A percentile compares a stretch with the other conserved stretches of the same genome.
Evolutionary conservation across 2,113 vertebrate species (phyloP).

Genomic region (Tragelaphus scriptus): DNA sequence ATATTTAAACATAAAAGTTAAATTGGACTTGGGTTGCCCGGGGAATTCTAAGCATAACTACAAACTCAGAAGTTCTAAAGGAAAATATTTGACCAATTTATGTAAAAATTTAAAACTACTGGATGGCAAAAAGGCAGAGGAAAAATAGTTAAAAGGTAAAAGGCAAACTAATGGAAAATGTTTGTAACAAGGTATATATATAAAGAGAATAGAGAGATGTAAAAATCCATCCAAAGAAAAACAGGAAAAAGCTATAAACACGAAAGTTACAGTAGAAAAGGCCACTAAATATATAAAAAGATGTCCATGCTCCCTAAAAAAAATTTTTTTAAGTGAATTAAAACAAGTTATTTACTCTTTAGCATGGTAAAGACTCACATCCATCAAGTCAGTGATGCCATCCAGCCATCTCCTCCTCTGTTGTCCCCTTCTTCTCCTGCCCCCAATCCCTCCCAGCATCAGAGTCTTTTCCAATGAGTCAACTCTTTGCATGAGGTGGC

Average conservation of each 20-base stretch:
- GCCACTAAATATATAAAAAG: background rate
- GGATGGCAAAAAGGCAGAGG: background rate
- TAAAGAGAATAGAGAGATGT: background rate
- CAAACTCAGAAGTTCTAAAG: background rate
- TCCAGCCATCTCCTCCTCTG: too few relatives aligned
- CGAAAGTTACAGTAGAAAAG: background rate
- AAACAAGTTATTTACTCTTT: background rate
- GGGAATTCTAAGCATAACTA: background rate
- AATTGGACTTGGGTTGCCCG: background rate
- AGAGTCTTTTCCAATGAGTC: too few relatives aligned
- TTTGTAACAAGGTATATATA: background rate
- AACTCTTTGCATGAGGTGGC: too few relatives aligned
- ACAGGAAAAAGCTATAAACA: background rate
- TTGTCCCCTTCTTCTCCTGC: too few relatives aligned
- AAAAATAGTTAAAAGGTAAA: background rate
- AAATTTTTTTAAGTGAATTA: background rate
- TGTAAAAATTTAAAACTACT: background rate
- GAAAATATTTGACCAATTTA: background rate
- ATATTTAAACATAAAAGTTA: background rate
- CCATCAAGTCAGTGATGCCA: too few relatives aligned
- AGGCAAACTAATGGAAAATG: background rate
- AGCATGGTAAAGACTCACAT: background rate
- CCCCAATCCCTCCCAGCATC: too few relatives aligned
- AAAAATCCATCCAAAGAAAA: background rate
- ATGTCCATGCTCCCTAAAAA: background rate